Conservation (phyloP, 2,113 vertebrate genomes). For the Mormyrus lacerda region DNA sequence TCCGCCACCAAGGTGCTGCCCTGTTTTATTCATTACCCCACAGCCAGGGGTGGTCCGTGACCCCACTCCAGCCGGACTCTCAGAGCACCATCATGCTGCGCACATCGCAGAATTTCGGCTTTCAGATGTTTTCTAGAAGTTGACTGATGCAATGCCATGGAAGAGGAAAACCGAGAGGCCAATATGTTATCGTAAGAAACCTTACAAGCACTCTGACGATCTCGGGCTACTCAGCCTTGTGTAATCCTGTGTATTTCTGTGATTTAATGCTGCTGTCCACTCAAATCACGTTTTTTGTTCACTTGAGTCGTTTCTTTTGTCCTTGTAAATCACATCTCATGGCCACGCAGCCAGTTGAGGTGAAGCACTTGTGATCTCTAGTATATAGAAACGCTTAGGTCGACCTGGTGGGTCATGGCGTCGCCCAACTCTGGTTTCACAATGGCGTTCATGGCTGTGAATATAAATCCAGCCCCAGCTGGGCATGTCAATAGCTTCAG, state of each 20-base stretch:
- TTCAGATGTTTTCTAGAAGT: neutral
- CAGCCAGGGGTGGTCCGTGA: neutral
- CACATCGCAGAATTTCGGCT: neutral
- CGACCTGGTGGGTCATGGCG: neutral
- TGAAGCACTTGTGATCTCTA: neutral
- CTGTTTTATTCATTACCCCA: slow-evolving; percentile 11
- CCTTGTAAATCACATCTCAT: neutral
- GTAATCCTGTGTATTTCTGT: neutral
- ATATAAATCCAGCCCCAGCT: neutral
- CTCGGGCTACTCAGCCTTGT: neutral
- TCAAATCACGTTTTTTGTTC: neutral
- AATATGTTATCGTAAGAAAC: neutral
- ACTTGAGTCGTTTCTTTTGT: neutral
- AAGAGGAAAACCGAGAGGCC: neutral
- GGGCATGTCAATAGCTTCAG: neutral
- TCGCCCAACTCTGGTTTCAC: neutral
- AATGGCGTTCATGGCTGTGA: neutral
- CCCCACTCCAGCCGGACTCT: neutral
- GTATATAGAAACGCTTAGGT: neutral
- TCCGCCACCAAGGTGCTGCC: neutral
- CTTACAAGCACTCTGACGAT: neutral
- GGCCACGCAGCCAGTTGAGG: neutral
- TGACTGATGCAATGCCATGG: neutral
- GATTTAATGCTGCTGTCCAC: neutral
- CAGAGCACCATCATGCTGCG: neutral